These are phyloP conservation scores for Pyrrhura leucotis DNA, from an alignment of 2,797 vertebrate genomes.

Conservation along the genomic window DNA sequence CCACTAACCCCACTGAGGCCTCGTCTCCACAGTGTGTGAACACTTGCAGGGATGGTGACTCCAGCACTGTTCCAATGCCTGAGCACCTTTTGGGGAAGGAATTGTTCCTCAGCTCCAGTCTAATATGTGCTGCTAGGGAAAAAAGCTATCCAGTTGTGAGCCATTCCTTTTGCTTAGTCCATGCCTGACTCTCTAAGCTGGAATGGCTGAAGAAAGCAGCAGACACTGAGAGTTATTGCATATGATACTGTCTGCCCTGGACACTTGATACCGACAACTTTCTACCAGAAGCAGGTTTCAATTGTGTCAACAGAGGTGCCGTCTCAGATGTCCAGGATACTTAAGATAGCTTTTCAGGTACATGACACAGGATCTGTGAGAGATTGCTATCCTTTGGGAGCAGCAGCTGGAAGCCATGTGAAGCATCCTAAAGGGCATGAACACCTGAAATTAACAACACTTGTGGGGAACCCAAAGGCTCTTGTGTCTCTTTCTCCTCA, in stretches of 20 bases:
- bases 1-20: neutral
- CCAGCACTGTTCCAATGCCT: neutral
- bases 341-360: neutral
- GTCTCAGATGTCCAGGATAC: neutral
- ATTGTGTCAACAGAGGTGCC: neutral
- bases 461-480: neutral
- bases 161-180: neutral
- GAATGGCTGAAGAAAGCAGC: neutral
- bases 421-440: neutral
- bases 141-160: neutral
- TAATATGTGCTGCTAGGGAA: neutral
- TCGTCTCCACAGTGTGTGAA: neutral
- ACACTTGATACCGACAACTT: neutral
- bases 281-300: neutral
- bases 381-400: neutral
- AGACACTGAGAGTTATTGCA: neutral
- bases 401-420: neutral
- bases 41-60: neutral
- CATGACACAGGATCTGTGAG: neutral
- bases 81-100: neutral
- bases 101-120: neutral
- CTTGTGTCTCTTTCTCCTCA: neutral
- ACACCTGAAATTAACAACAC: neutral
- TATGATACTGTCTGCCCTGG: accelerated
- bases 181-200: neutral